phyloP scores from a whole-genome alignment of 2,113 vertebrate genomes.

The Phycodurus eques region DNA sequence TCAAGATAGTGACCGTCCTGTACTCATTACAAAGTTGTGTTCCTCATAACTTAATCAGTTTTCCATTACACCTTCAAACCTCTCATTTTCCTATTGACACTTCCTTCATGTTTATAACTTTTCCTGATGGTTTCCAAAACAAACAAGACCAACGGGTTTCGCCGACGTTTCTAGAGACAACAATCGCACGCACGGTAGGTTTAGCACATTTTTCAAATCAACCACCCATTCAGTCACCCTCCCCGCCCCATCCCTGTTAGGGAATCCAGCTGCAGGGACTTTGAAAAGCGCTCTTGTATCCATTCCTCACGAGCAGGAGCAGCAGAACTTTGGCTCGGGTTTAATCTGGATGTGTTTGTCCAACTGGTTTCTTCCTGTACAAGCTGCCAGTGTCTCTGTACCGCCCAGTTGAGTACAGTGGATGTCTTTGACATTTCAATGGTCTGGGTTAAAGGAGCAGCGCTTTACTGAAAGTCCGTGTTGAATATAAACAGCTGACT shows the following conservation, averaged over 20 bases:
- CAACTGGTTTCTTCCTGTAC: conserved; percentile 28
- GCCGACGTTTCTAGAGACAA: background rate
- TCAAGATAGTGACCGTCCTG: background rate
- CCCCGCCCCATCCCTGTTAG: background rate
- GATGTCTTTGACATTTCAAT: conserved; percentile 46
- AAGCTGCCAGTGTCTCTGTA: conserved; percentile 40
- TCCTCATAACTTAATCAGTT: background rate
- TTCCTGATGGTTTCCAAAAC: conserved; percentile 4
- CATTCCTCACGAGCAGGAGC: conserved; percentile 10
- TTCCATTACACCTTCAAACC: too few species aligned
- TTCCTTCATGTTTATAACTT: background rate
- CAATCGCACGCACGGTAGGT: background rate
- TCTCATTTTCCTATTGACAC: background rate
- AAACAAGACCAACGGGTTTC: conserved; percentile 6
- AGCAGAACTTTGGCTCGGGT: conserved; percentile 32
- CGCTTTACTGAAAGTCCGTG: conserved; percentile 32
- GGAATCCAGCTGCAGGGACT: conserved; percentile 9
- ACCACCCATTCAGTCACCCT: background rate
- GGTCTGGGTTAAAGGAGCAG: conserved; percentile 56
- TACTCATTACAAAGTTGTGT: background rate
- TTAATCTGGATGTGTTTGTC: conserved; percentile 45
- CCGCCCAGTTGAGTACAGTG: conserved; percentile 54
- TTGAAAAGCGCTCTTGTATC: conserved; percentile 33
- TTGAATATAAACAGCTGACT: conserved; percentile 33
- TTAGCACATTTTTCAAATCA: conserved; percentile 5